Conservation (phyloP, 2,888 invertebrate genomes). For the Carcina quercana region DNA sequence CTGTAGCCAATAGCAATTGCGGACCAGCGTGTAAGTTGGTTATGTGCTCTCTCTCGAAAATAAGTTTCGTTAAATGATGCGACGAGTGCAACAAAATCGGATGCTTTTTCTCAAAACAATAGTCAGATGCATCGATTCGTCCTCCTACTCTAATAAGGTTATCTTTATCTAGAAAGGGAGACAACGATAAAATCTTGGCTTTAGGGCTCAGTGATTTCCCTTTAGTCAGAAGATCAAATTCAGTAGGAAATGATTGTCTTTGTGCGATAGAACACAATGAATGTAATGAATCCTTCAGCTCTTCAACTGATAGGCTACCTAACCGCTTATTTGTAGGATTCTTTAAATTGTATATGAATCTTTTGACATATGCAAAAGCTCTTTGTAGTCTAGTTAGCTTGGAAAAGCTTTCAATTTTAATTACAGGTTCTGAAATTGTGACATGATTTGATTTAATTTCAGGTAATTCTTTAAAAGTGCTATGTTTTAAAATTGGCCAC, state of each 20-base stretch:
- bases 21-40: conserved; percentile 3
- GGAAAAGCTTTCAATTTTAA: conserved; percentile 8
- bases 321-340: conserved; percentile 7
- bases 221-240: conserved; percentile 6
- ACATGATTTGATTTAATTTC: conserved; percentile 12
- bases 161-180: conserved; percentile 10
- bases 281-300: conserved; percentile 10
- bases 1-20: conserved; percentile 10
- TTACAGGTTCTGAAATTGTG: conserved; percentile 2
- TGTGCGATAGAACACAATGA: conserved; percentile 10
- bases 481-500: conserved; percentile 13
- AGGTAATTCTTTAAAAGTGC: conserved; percentile 4
- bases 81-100: conserved; percentile 1
- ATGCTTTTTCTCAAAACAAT: conserved; percentile 6
- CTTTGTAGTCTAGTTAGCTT: conserved; percentile 1
- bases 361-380: conserved; percentile 9
- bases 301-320: conserved; percentile 7
- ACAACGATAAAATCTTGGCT: conserved; percentile 5
- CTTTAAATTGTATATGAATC: conserved; percentile 13
- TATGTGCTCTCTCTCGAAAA: conserved; percentile 2
- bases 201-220: conserved; percentile 4
- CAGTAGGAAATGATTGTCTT: conserved; percentile 7
- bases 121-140: conserved; percentile 13
- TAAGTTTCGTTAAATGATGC: conserved; percentile 3
- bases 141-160: conserved; percentile 16